Percentiles rank a stretch among this genome's conserved stretches.
These are phyloP conservation scores for Silvanus unidentatus DNA, from an alignment of 2,888 invertebrate genomes.

Conservation along the genomic window DNA sequence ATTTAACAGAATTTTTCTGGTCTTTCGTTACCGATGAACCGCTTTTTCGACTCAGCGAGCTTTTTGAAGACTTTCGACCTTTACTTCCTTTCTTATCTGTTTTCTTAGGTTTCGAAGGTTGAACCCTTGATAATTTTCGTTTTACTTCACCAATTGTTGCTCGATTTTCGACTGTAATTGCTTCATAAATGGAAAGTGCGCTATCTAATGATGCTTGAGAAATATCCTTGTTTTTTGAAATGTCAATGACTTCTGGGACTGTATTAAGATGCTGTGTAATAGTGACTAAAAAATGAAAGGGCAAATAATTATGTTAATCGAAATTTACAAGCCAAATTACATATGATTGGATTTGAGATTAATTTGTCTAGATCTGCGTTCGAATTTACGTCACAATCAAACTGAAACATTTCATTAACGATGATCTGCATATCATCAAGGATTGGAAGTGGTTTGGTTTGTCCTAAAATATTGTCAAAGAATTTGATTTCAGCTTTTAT, in stretches of 20 bases:
- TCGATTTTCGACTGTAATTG: constrained; percentile 25
- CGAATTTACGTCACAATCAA: constrained; percentile 18
- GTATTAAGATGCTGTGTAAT: constrained; percentile 21
- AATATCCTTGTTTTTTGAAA: neutral
- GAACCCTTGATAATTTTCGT: neutral
- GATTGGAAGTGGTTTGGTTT: constrained; percentile 22
- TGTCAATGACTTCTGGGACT: constrained; percentile 17
- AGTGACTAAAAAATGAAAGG: constrained; percentile 26
- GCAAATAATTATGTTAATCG: neutral
- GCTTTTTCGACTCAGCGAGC: constrained; percentile 6
- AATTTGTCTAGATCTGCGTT: constrained; percentile 22
- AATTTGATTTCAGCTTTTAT: constrained; percentile 25
- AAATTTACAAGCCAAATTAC: constrained; percentile 11
- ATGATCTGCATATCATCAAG: constrained; percentile 21
- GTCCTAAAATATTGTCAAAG: constrained; percentile 24
- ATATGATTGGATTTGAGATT: constrained; percentile 22
- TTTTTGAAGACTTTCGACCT: constrained; percentile 13
- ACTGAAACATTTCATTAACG: constrained; percentile 18
- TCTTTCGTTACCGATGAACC: constrained; percentile 8
- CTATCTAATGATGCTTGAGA: constrained; percentile 24
- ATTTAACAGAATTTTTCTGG: neutral
- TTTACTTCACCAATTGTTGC: constrained; percentile 14
- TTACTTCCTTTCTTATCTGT: constrained; percentile 13
- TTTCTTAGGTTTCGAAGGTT: constrained; percentile 9
- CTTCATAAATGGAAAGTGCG: constrained; percentile 31